Evolutionary conservation across 2,888 invertebrate species (phyloP).

Genomic region (Sinohyriopsis cumingii): DNA sequence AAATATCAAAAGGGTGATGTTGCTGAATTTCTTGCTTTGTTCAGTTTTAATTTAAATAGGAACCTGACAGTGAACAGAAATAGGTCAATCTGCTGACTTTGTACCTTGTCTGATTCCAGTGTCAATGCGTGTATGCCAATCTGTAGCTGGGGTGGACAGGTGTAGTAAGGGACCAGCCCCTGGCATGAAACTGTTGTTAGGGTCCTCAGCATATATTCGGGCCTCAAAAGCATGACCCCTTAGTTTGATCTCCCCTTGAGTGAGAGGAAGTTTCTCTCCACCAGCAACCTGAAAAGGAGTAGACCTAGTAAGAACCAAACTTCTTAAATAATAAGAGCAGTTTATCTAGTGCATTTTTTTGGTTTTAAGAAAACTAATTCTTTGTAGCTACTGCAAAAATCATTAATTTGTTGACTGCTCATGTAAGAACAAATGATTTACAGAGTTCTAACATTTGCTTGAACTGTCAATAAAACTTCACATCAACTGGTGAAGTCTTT

Average conservation of each 20-base stretch:
- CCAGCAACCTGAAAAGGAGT: constrained; percentile 79
- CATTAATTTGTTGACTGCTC: no score
- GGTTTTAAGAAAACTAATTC: no score
- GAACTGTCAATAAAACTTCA: no score
- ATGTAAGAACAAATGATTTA: no score
- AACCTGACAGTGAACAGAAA: no score
- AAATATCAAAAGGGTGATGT: no score
- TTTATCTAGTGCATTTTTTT: not conserved
- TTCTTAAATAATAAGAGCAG: not conserved
- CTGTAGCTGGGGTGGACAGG: constrained; percentile 79
- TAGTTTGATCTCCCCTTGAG: constrained; percentile 84
- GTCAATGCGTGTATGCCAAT: constrained; percentile 84
- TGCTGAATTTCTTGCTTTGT: not conserved
- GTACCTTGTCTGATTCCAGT: constrained; percentile 78
- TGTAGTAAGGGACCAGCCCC: constrained; percentile 89
- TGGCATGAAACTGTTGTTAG: constrained; percentile 87
- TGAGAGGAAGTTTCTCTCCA: constrained; percentile 87
- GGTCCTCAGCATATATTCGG: constrained; percentile 93
- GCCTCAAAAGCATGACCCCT: constrained; percentile 96
- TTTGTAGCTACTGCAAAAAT: no score
- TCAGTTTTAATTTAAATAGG: not conserved
- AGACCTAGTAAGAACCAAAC: not conserved
- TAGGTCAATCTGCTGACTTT: not conserved
- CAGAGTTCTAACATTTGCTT: no score
- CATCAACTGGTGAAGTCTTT: no score